Base-by-base conservation (phyloP, 1,140 invertebrate genomes). In the Bemisia tabaci region DNA sequence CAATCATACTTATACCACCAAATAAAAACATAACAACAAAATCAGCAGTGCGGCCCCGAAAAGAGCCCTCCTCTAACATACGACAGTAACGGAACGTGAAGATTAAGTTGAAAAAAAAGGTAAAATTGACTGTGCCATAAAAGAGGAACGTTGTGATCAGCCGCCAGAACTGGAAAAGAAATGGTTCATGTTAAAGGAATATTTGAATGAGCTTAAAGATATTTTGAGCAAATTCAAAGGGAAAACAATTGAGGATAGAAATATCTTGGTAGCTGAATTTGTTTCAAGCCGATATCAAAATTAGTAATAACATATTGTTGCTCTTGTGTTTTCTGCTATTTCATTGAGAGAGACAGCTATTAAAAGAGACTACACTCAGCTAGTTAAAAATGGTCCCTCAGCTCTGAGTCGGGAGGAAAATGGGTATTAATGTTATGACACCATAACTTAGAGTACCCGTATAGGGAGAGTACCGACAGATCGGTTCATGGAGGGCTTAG, bases 21-120 rank as follows among this genome's bases (percentile, higher is more conserved):
- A 98, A 96, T 58, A 98, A 76, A 76, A 99, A 98, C 95, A 99
- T 98, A 82, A 95, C 94, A 65, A 99, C 90, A 82, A 99, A 99
- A 79, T 99, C 97, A 68, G 96, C 93, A 69, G 95, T 97, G 72
- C 90, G 85, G 62, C 93, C 92, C 70, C 95, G 83, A 77, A 98
- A 99, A 17, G 95, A 97, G 24, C 94, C 95, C 79, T 99, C 97
- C 79, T 99, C 97, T 64, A 99, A 78, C 92, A 98, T 97, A 67
- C 95, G 86, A 80, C 97, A 99, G 79, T 99, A 99, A 73, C 94
- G 88, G 80, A 98, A 98, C 39, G 95, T 97, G 77, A 99, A 99
- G 75, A 99, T 95, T 84, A 99, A 95, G 77, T 99, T 99, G 82
- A 99, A 99, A 72, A 99, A 88, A 76, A 99, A 99, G 79, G 96